Percentiles rank a stretch among this genome's conserved stretches.
Evolutionary conservation across 2,888 invertebrate species (phyloP).

Genomic region (Nemapogon koenigi): DNA sequence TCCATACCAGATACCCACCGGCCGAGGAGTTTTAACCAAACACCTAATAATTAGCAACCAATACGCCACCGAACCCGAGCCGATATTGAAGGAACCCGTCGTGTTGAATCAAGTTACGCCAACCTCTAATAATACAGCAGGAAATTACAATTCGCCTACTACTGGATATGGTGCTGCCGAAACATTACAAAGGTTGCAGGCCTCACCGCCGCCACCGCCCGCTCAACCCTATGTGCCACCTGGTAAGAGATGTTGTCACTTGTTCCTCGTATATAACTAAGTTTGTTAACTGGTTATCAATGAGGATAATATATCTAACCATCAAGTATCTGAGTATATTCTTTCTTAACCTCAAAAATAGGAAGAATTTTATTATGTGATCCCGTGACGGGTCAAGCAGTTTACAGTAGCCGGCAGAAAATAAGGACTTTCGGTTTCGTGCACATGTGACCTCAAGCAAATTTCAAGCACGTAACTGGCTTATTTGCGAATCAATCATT

Average conservation of each 20-base stretch:
- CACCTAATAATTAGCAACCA: constrained; percentile 56
- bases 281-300: no score
- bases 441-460: no score
- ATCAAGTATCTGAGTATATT: no score
- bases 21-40: constrained; percentile 43
- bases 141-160: constrained; percentile 27
- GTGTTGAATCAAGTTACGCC: constrained; percentile 9
- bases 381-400: no score
- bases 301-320: no score
- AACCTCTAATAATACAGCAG: constrained; percentile 16
- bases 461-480: no score
- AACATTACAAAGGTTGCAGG: constrained; percentile 37
- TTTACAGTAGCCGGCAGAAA: no score
- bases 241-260: constrained; percentile 24
- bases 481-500: no score
- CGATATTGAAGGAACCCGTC: constrained; percentile 37
- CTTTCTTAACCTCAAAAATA: no score
- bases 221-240: constrained; percentile 46
- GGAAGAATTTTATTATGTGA: no score
- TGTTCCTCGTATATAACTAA: no score
- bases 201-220: constrained; percentile 42
- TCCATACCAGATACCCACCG: constrained; percentile 36
- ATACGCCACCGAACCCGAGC: constrained; percentile 54
- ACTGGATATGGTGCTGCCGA: constrained; percentile 24
- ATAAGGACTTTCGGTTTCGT: no score